These are phyloP conservation scores for Meles meles DNA, from an alignment of 2,113 vertebrate species.

Conservation along the genomic window DNA sequence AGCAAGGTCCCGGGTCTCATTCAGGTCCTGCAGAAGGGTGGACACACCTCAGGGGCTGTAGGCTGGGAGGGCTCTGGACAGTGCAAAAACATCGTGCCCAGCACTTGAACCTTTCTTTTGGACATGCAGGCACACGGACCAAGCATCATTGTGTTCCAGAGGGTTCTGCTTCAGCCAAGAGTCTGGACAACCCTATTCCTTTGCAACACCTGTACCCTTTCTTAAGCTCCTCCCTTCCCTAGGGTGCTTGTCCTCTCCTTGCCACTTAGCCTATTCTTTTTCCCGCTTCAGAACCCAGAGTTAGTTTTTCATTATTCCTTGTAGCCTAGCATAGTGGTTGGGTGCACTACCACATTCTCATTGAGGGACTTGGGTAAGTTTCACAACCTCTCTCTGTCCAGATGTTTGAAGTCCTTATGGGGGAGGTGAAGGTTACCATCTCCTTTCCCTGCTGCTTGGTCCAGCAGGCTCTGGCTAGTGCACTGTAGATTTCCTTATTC, in stretches of 20 bases:
- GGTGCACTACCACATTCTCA: accelerated
- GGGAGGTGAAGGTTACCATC: accelerated
- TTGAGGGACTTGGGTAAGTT: accelerated
- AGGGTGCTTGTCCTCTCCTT: background rate
- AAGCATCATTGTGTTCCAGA: accelerated
- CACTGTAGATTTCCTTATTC: accelerated
- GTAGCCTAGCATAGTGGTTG: background rate
- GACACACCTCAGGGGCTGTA: accelerated
- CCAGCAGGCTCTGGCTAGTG: background rate
- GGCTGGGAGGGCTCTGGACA: accelerated
- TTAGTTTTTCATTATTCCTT: background rate
- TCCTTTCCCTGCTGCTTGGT: accelerated
- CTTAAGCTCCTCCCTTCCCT: accelerated
- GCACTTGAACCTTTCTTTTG: too few species aligned
- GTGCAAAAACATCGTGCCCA: accelerated
- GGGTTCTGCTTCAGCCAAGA: accelerated
- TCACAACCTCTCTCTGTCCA: accelerated
- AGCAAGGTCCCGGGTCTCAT: accelerated
- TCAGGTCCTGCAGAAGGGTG: accelerated
- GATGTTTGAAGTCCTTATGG: accelerated
- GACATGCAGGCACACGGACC: accelerated
- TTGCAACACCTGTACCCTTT: too few species aligned
- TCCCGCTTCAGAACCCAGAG: background rate
- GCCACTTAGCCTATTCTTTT: accelerated
- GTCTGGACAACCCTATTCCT: accelerated